Base-by-base conservation (phyloP, 2,113 vertebrate genomes). In the Sminthopsis crassicaudata region DNA sequence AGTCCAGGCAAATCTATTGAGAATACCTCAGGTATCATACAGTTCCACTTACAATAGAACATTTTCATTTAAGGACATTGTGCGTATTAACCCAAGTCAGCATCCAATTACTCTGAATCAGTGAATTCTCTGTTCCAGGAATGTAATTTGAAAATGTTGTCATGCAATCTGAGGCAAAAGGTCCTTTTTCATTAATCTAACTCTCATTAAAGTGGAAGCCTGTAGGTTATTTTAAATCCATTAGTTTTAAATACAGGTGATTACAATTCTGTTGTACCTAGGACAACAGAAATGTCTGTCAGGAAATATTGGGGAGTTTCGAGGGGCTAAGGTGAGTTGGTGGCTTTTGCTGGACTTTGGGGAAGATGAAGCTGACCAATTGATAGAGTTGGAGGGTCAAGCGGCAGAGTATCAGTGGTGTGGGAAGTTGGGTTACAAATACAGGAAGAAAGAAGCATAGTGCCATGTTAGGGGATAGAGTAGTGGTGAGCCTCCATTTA, bases 51-150 rank as follows among this genome's bases (percentile, higher is more conserved):
- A 99, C 99, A 99, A 99, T 99, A 99, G 99, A 99, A 99, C 99
- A 99, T 99, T 99, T 99, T 99, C 99, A 99, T 99, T 99, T 99
- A 99, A 99, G 99, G 99, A 99, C 99, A 99, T 99, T 99, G 99
- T 99, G 99, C 99, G 99, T 99, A 99, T 99, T 99, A 99, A 99
- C 99, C 99, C 99, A 98, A 99, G 99, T 99, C 99, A 99, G 99
- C 99, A 99, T 99, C 99, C 99, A 99, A 99, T 99, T 99, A 99
- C 99, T 99, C 97, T 97, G 99, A 99, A 99, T 99, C 99, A 99
- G 99, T 99, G 99, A 99, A 99, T 99, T 99, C 99, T 99, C 99
- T 99, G 99, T 99, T 99, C 99, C 99, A 99, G 99, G 99, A 99
- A 99, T 99, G 99, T 99, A 99, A 99, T 99, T 99, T 99, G 99